Evolutionary conservation across 2,113 vertebrate genomes (phyloP), one percentile per base, ranked within the genome.

Genomic region (Dunckerocampus dactyliophorus): DNA sequence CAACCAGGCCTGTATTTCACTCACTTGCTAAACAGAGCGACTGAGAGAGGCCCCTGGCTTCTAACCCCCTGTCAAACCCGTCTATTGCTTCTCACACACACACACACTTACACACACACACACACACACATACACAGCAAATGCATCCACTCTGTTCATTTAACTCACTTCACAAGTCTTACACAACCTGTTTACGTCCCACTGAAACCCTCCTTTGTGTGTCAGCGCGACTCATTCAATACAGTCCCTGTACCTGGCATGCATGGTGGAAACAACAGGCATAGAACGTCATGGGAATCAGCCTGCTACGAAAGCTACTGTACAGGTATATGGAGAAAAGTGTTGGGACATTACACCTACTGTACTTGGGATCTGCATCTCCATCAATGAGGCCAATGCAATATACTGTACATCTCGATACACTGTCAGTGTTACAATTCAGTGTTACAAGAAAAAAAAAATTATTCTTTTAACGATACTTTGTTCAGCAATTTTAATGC

Each of bases 1-100:
- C 79, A 79, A 85, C 84, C 24, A 47, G 63, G 28, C 64, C 74
- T 69, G 71, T 85, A 84, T 81, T 82, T 87, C 74, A 82, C 75
- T 79, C 73, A 65, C 20, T 66, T 0, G 17, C 67, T 66, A 62
- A 81, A 84, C 61, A 71, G 75, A 75, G 55, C 60, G 55, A 78
- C 59, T 0, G 6, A 65, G 60, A 64, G 74, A 72, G 83, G 77
- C 77, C 81, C 75, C 76, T 79, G 71, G 67, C 75, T 82, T 81
- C 57, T 85, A 73, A 83, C 66, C 79, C 46, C 59, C 56, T 76
- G 74, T 82, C 71, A 75, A 75, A 59, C 58, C 37, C 28, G 62
- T 55, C 45, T 43, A 69, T 48, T 62, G 64, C 62, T 54, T 19
- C 52, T 51, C 61, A 63, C 73, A 51, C 57, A 64, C 47, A 47